Evolutionary conservation across 2,113 vertebrate species (phyloP).

Genomic region (Alectura lathami): DNA sequence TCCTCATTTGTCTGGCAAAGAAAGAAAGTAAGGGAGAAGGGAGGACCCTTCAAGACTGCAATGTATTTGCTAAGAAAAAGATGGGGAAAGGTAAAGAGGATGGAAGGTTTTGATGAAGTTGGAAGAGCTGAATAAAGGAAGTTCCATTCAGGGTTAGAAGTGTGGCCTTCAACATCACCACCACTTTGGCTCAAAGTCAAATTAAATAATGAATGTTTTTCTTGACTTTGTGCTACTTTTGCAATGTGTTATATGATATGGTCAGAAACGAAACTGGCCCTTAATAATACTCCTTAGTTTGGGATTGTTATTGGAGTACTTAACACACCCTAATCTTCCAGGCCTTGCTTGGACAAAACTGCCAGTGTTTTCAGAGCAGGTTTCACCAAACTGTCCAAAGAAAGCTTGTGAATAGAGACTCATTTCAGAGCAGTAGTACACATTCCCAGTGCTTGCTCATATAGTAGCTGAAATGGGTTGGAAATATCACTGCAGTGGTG

Average conservation of each 20-base stretch:
- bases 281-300: slow-evolving; percentile 33
- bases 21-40: neutral
- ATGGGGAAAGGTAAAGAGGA: neutral
- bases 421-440: neutral
- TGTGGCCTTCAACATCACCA: slow-evolving; percentile 35
- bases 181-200: slow-evolving; percentile 47
- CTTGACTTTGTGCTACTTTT: slow-evolving; percentile 60
- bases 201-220: slow-evolving; percentile 61
- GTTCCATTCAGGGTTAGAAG: slow-evolving; percentile 41
- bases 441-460: neutral
- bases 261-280: slow-evolving; percentile 33
- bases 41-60: neutral
- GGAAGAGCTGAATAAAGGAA: slow-evolving; percentile 44
- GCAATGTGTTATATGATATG: neutral
- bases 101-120: slow-evolving; percentile 47
- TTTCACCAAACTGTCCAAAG: slow-evolving; percentile 18
- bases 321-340: neutral
- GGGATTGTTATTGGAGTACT: slow-evolving; percentile 51
- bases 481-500: neutral
- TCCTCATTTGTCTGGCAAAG: neutral
- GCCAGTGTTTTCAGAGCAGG: slow-evolving; percentile 1
- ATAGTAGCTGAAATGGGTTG: neutral
- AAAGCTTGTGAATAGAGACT: neutral
- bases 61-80: neutral
- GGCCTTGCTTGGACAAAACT: slow-evolving; percentile 27